Percentiles rank a stretch among this genome's conserved stretches.
Evolutionary conservation across 2,888 invertebrate species (phyloP).

Genomic region (Rugalucina vietnamica): DNA sequence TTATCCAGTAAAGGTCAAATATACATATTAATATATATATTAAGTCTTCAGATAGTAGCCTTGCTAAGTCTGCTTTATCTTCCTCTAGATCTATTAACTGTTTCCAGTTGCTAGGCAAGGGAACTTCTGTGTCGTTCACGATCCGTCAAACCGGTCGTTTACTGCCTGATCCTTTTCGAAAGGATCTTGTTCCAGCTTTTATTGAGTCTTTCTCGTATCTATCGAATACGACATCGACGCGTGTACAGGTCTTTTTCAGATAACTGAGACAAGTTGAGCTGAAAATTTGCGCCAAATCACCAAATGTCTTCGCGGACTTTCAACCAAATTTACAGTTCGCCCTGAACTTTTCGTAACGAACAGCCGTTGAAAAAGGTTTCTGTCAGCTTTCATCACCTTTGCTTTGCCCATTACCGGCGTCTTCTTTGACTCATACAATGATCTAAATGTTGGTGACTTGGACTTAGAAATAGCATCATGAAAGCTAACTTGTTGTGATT

Average conservation of each 20-base stretch:
- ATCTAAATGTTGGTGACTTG: too few species aligned
- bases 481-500: too few species aligned
- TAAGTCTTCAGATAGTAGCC: neutral
- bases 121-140: neutral
- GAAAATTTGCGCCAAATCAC: neutral
- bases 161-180: neutral
- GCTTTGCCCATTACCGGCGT: too few species aligned
- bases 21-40: too few species aligned
- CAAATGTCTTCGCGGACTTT: slow-evolving; percentile 4
- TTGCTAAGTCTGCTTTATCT: neutral
- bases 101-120: neutral
- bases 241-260: neutral
- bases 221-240: neutral
- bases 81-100: too few species aligned
- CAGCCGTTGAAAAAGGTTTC: too few species aligned
- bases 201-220: slow-evolving; percentile 1
- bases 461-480: too few species aligned
- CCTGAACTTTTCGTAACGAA: too few species aligned
- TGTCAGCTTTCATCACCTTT: too few species aligned
- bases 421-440: too few species aligned
- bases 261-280: slow-evolving; percentile 10
- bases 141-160: neutral
- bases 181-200: neutral
- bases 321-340: too few species aligned
- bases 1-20: too few species aligned